These are phyloP conservation scores for Scartelaos histophorus DNA, from an alignment of 2,113 vertebrate species.

Conservation along the genomic window DNA sequence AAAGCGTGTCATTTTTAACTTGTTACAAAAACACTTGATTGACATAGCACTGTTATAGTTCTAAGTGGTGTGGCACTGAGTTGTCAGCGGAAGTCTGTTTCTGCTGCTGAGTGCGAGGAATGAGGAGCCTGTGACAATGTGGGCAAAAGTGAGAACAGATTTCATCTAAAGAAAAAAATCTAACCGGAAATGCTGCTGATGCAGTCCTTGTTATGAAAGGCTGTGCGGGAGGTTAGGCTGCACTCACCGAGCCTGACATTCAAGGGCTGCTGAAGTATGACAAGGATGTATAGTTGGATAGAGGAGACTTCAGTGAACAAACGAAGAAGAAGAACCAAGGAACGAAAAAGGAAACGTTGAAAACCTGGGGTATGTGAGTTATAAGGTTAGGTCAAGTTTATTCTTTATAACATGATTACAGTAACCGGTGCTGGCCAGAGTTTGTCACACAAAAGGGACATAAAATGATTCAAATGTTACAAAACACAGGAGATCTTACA, in stretches of 20 bases:
- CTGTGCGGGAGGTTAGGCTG: background rate
- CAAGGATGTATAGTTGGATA: background rate
- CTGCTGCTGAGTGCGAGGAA: constrained; percentile 24
- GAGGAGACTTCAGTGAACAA: background rate
- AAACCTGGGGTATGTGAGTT: too few relatives aligned
- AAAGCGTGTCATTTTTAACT: background rate
- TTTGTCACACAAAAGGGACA: background rate
- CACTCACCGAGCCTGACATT: too few relatives aligned
- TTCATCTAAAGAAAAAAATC: constrained; percentile 3
- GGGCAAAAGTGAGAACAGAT: constrained; percentile 36
- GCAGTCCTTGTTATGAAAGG: background rate
- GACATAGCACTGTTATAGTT: background rate
- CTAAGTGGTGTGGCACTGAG: background rate
- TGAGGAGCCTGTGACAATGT: constrained; percentile 6
- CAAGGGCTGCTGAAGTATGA: background rate
- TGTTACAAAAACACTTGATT: background rate
- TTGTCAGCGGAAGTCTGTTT: background rate
- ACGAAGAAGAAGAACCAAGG: too few relatives aligned
- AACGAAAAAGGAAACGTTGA: too few relatives aligned
- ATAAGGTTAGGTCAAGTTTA: too few relatives aligned
- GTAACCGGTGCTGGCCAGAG: background rate
- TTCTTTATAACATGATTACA: background rate
- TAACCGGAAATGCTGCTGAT: background rate
- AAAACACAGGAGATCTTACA: too few relatives aligned
- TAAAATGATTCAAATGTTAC: too few relatives aligned